phyloP scores from a whole-genome alignment of 2,113 vertebrate species.

The Polypterus bichir region DNA sequence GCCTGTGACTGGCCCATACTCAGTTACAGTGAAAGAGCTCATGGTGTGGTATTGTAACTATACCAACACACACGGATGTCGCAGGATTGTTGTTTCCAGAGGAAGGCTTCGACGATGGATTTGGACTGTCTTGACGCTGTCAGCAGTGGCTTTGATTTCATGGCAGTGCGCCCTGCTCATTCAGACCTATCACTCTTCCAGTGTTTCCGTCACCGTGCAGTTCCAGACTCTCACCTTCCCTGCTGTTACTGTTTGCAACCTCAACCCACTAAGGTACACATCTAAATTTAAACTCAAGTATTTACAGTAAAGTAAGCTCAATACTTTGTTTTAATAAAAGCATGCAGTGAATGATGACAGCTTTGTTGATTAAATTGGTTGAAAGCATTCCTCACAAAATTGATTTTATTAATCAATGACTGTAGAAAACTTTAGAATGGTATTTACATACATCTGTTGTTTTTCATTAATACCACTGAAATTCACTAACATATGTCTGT shows the following conservation, averaged over 20 bases:
- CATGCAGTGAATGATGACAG: too few relatives aligned
- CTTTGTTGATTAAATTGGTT: too few relatives aligned
- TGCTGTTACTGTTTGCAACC: constrained; percentile 63
- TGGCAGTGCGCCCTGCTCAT: constrained; percentile 60
- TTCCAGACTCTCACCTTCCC: constrained; percentile 61
- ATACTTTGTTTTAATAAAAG: too few relatives aligned
- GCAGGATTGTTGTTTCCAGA: constrained; percentile 59
- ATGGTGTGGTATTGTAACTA: constrained; percentile 63
- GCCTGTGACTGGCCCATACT: constrained; percentile 54
- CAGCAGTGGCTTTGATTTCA: constrained; percentile 50
- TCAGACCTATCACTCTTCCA: constrained; percentile 52
- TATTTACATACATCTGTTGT: too few relatives aligned
- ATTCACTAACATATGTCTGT: too few relatives aligned
- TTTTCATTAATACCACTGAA: too few relatives aligned
- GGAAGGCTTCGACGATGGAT: constrained; percentile 50
- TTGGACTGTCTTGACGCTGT: constrained; percentile 54
- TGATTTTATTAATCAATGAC: too few relatives aligned
- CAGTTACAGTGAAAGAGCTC: constrained; percentile 51
- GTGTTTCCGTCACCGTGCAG: constrained; percentile 57
- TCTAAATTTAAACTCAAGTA: too few relatives aligned
- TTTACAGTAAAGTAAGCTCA: too few relatives aligned
- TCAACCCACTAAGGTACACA: constrained; percentile 62
- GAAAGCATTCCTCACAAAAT: too few relatives aligned
- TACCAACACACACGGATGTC: constrained; percentile 66
- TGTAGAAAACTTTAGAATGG: too few relatives aligned